These are phyloP conservation scores for Microplitis mediator DNA, from an alignment of 1,140 invertebrate species.

Conservation along the genomic window DNA sequence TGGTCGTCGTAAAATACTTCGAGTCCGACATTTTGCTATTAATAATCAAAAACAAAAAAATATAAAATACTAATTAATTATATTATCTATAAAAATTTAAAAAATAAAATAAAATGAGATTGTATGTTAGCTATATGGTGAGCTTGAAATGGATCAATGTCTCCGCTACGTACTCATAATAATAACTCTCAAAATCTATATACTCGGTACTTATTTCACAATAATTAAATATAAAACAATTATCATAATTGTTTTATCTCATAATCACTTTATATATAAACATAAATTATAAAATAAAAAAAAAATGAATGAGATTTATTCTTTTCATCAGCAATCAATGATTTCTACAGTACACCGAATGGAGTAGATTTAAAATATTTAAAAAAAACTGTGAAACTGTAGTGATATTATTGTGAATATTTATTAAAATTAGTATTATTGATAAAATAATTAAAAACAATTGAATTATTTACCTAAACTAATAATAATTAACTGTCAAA, in stretches of 20 bases:
- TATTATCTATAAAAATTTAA: not conserved
- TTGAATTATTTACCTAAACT: slow-evolving; percentile 6
- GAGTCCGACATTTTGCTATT: slow-evolving; percentile 91
- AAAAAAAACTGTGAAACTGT: no score
- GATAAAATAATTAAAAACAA: not conserved
- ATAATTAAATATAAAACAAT: not conserved
- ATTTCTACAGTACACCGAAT: no score
- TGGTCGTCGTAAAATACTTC: slow-evolving; percentile 99
- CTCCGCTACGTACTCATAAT: not conserved
- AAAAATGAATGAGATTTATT: not conserved
- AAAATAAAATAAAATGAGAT: not conserved
- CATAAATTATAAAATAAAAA: not conserved
- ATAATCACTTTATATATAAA: no score
- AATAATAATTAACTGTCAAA: slow-evolving; percentile 4
- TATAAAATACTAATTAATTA: not conserved
- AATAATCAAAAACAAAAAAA: slow-evolving; percentile 23
- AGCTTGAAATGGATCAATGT: slow-evolving; percentile 4
- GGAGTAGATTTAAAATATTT: not conserved
- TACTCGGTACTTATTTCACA: not conserved
- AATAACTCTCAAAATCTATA: not conserved
- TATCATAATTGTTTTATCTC: no score
- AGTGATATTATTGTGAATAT: no score
- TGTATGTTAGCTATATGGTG: not conserved
- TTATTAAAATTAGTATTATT: not conserved
- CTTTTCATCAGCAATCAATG: no score